Conservation (phyloP, 2,888 invertebrate species). For the Polyploca ridens region DNA sequence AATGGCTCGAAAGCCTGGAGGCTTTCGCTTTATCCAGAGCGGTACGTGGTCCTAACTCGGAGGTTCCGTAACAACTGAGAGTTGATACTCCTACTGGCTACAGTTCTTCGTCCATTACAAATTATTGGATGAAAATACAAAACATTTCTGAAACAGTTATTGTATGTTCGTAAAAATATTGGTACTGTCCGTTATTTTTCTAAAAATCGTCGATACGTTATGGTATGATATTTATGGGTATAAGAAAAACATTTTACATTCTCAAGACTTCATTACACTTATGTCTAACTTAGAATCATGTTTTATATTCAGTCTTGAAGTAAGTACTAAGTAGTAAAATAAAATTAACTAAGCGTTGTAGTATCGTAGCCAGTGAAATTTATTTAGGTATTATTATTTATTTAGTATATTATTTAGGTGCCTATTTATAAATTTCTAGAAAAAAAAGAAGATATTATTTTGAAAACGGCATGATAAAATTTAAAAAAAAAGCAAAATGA, state of each 20-base stretch:
- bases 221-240: not conserved
- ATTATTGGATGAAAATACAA: not conserved
- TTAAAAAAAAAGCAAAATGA: no score
- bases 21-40: not conserved
- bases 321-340: no score
- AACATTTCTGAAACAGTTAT: not conserved
- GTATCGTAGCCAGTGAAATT: no score
- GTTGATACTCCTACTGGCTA: not conserved
- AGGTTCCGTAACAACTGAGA: conserved; percentile 2
- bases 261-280: no score
- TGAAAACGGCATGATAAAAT: no score
- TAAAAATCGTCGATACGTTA: not conserved
- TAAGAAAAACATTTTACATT: not conserved
- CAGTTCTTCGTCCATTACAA: not conserved
- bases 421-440: no score
- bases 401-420: no score
- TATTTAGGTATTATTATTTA: no score
- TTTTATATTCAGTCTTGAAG: no score
- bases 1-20: conserved; percentile 1
- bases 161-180: not conserved
- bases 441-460: no score
- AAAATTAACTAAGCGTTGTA: no score
- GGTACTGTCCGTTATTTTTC: not conserved
- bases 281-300: no score
- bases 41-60: not conserved